Evolutionary conservation across 2,888 invertebrate genomes (phyloP).

Genomic region (Trileptium ribeirensis): DNA sequence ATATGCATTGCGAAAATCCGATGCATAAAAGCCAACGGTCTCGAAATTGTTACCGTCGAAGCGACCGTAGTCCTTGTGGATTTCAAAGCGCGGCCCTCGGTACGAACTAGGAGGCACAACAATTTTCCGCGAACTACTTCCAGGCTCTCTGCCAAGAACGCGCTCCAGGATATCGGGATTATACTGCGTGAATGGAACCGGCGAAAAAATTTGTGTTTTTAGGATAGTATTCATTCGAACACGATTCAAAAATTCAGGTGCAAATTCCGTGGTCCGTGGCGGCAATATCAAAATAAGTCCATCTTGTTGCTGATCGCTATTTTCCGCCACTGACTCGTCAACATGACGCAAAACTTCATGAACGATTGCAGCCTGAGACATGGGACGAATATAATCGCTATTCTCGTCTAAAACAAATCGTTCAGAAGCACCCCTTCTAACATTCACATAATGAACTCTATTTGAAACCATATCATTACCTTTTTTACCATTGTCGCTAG

Average conservation of each 20-base stretch:
- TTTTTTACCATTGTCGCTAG: not conserved
- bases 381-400: not conserved
- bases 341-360: not conserved
- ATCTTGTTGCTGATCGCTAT: not conserved
- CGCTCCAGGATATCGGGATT: conserved; percentile 60
- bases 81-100: conserved; percentile 43
- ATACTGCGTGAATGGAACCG: conserved; percentile 82
- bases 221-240: conserved; percentile 88
- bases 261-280: conserved; percentile 60
- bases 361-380: not conserved
- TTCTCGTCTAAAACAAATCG: not conserved
- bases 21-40: not conserved
- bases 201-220: conserved; percentile 78
- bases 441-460: not conserved
- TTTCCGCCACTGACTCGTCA: not conserved
- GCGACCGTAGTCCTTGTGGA: conserved; percentile 42
- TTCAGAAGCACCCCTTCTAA: not conserved
- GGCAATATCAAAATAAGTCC: conserved; percentile 34
- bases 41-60: not conserved
- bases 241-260: conserved; percentile 78
- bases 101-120: not conserved
- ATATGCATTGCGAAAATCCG: not conserved
- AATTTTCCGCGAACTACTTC: not conserved
- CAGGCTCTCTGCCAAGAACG: conserved; percentile 23
- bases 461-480: not conserved